A percentile compares a stretch with the other conserved stretches of the same genome.
These are phyloP conservation scores for Saxidomus purpurata DNA, from an alignment of 1,140 invertebrate genomes.

Conservation along the genomic window DNA sequence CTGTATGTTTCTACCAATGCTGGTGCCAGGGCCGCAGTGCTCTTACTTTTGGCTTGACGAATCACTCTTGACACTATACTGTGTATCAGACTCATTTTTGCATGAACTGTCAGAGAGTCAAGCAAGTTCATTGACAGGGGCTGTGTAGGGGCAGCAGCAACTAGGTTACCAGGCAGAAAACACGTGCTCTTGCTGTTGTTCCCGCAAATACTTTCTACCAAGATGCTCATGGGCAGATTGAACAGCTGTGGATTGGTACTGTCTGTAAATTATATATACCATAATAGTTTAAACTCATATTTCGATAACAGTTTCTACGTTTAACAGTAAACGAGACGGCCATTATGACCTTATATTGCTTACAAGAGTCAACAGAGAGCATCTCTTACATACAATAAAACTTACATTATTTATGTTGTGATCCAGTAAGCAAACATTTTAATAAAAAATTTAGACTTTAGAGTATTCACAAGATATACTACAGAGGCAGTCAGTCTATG, in stretches of 20 bases:
- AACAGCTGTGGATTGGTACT: conserved; percentile 87
- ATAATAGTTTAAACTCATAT: no score
- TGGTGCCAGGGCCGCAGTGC: conserved; percentile 93
- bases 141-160: conserved; percentile 89
- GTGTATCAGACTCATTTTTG: conserved; percentile 99
- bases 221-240: conserved; percentile 93
- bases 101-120: conserved; percentile 98
- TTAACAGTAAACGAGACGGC: no score
- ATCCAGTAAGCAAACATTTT: no score
- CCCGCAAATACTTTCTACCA: conserved; percentile 96
- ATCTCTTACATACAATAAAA: no score
- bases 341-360: no score
- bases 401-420: no score
- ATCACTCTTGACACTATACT: conserved; percentile 96
- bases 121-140: conserved; percentile 96
- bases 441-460: no score
- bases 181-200: conserved; percentile 86
- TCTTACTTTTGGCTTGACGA: conserved; percentile 95
- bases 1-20: conserved; percentile 98
- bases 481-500: no score
- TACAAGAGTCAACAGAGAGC: no score
- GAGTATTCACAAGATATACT: no score
- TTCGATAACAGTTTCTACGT: no score
- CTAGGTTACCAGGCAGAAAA: conserved; percentile 84
- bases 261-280: conserved; percentile 76